These are phyloP conservation scores for Aphaenogaster rudis DNA, from an alignment of 1,140 invertebrate genomes.

Conservation along the genomic window DNA sequence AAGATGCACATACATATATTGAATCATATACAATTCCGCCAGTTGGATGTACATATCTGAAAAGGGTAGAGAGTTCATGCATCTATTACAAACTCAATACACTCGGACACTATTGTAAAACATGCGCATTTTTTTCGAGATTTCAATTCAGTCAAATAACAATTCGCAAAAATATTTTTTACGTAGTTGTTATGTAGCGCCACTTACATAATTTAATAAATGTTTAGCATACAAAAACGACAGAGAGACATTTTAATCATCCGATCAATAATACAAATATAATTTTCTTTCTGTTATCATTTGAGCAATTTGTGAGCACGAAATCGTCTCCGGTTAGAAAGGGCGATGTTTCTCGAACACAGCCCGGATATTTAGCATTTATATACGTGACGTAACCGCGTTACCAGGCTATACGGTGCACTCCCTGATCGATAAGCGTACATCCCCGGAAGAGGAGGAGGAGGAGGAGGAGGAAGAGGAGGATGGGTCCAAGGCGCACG, in stretches of 20 bases:
- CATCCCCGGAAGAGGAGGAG: conserved; percentile 22
- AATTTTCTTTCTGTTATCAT: background rate
- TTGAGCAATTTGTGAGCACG: background rate
- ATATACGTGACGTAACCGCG: conserved; percentile 57
- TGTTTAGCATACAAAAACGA: background rate
- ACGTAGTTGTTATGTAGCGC: background rate
- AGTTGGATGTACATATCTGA: background rate
- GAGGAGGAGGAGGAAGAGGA: background rate
- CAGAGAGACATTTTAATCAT: background rate
- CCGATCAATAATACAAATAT: background rate
- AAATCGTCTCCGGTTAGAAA: background rate
- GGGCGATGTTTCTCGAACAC: conserved; percentile 21
- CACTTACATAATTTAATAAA: background rate
- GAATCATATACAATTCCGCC: background rate
- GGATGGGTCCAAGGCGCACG: conserved; percentile 22
- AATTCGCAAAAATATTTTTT: background rate
- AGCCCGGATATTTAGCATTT: conserved; percentile 50
- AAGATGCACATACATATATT: conserved; percentile 13
- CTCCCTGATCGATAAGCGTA: conserved; percentile 56
- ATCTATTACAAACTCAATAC: conserved; percentile 54
- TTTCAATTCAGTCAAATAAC: background rate
- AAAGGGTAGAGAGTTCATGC: background rate
- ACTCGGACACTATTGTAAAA: background rate
- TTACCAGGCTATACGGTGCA: conserved; percentile 44
- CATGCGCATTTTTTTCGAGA: background rate